Evolutionary conservation across 2,888 invertebrate genomes (phyloP).

Genomic region (Cylloceria caligata): DNA sequence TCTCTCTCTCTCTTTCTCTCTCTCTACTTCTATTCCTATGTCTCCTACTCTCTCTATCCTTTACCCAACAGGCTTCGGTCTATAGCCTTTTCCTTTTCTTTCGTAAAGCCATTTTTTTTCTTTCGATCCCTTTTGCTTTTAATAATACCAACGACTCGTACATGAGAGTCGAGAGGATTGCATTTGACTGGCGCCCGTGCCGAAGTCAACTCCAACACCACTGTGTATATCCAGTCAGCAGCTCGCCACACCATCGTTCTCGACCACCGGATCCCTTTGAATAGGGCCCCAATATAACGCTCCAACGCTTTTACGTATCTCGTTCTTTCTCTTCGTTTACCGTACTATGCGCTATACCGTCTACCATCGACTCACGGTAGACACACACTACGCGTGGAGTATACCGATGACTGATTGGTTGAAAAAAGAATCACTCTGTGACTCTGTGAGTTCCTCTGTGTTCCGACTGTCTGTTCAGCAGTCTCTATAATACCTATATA

Average conservation of each 20-base stretch:
- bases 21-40: not conserved
- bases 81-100: conserved; percentile 15
- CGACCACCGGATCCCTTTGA: conserved; percentile 62
- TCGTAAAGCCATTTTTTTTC: not conserved
- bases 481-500: conserved; percentile 45
- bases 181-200: conserved; percentile 69
- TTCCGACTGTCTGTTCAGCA: conserved; percentile 30
- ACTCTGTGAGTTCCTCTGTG: conserved; percentile 31
- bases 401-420: conserved; percentile 62
- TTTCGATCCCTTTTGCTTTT: conserved; percentile 45
- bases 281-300: conserved; percentile 79
- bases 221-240: conserved; percentile 23
- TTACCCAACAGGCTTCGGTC: not conserved
- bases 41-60: not conserved
- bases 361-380: not conserved
- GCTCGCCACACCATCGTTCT: conserved; percentile 48
- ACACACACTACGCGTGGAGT: conserved; percentile 8
- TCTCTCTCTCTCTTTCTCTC: conserved; percentile 1
- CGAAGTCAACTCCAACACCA: conserved; percentile 43
- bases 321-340: conserved; percentile 50
- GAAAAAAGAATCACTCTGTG: conserved; percentile 40
- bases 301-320: conserved; percentile 73
- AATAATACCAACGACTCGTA: conserved; percentile 51
- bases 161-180: conserved; percentile 49
- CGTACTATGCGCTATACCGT: conserved; percentile 13